Conservation (phyloP, 1,140 invertebrate species). For the Trichonephila inaurata region DNA sequence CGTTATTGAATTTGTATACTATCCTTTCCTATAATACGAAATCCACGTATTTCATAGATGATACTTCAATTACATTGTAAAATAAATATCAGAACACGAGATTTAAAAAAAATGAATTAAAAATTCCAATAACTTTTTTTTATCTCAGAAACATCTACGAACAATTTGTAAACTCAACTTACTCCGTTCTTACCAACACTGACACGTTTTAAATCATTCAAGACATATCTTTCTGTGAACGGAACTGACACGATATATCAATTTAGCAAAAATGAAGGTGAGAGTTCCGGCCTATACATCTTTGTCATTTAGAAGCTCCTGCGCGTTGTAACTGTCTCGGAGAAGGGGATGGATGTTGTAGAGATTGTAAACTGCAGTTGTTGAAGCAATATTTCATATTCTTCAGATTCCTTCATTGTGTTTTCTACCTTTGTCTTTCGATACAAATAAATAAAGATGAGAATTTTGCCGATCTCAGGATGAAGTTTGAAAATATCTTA, state of each 20-base stretch:
- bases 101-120: neutral
- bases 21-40: neutral
- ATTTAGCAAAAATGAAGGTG: constrained; percentile 2
- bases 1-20: no score
- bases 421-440: neutral
- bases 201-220: neutral
- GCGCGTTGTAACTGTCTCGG: neutral
- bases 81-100: neutral
- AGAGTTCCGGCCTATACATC: neutral
- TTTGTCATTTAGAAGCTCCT: neutral
- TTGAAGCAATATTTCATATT: constrained; percentile 5
- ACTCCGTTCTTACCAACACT: neutral
- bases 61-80: neutral
- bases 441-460: no score
- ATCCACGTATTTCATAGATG: neutral
- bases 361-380: constrained; percentile 23
- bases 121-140: neutral
- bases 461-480: no score
- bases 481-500: no score
- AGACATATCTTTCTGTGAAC: neutral
- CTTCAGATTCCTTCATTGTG: neutral
- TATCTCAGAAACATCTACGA: neutral
- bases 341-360: neutral
- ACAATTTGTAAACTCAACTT: neutral
- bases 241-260: neutral